Conservation (phyloP, 1,140 invertebrate genomes). For the Heliconius hewitsoni region DNA sequence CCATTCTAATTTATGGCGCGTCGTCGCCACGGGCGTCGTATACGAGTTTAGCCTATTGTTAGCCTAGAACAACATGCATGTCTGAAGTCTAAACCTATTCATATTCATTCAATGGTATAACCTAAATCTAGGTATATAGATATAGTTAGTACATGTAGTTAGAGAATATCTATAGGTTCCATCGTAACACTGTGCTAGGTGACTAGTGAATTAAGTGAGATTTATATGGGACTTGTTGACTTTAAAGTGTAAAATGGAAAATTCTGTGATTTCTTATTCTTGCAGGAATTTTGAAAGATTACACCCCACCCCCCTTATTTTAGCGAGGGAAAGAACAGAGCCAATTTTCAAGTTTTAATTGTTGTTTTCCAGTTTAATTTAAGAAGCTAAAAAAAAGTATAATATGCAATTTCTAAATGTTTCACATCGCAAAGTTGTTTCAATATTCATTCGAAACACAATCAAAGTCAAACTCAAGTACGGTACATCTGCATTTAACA, state of each 20-base stretch:
- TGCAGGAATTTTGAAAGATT: too few species aligned
- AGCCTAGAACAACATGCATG: constrained; percentile 17
- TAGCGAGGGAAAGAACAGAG: too few species aligned
- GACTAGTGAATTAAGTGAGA: neutral
- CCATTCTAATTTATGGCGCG: constrained; percentile 68
- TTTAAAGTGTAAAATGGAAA: too few species aligned
- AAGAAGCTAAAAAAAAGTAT: too few species aligned
- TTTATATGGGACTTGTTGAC: neutral
- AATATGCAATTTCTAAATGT: too few species aligned
- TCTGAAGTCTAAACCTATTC: constrained; percentile 20
- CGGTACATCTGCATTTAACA: neutral
- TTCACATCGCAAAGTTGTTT: too few species aligned
- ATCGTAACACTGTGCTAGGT: neutral
- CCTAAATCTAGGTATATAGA: neutral
- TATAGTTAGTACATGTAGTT: neutral
- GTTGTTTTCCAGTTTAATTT: too few species aligned
- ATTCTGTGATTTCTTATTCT: too few species aligned
- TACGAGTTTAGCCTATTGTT: constrained; percentile 26
- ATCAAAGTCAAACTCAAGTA: neutral
- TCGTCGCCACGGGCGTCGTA: constrained; percentile 47
- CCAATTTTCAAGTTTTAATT: too few species aligned
- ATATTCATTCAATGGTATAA: constrained; percentile 18
- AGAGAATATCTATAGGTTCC: neutral
- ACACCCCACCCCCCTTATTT: too few species aligned
- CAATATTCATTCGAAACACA: too few species aligned